These are phyloP conservation scores for Syrrhaptes paradoxus DNA, from an alignment of 2,113 vertebrate genomes.

Conservation along the genomic window DNA sequence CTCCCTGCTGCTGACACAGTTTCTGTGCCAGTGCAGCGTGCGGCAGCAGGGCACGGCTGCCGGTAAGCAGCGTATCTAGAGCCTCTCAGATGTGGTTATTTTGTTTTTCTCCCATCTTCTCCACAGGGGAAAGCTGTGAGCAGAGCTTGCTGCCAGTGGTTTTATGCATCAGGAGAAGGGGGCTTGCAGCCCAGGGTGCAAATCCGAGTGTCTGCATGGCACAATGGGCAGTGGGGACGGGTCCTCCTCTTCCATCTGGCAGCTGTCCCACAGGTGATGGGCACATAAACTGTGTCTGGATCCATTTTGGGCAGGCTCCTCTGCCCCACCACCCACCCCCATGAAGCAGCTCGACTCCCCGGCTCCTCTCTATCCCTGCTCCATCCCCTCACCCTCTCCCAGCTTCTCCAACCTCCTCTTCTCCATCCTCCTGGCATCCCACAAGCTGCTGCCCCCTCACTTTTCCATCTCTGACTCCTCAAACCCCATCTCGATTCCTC, in stretches of 20 bases:
- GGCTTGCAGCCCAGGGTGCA: accelerated
- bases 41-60: background rate
- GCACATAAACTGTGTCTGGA: background rate
- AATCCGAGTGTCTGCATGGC: accelerated
- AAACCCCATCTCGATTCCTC: background rate
- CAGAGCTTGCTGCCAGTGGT: background rate
- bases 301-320: background rate
- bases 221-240: background rate
- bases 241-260: background rate
- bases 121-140: background rate
- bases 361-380: background rate
- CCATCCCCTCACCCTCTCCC: accelerated
- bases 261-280: background rate
- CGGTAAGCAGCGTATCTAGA: background rate
- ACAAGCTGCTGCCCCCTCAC: background rate
- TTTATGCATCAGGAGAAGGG: background rate
- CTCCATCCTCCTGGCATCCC: background rate
- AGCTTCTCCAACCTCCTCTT: background rate
- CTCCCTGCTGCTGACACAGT: background rate
- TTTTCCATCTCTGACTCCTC: background rate
- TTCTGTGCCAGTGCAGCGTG: accelerated
- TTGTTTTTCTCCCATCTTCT: background rate
- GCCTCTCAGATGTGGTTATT: background rate
- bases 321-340: accelerated
- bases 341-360: background rate